Base-by-base conservation (phyloP, 2,888 invertebrate genomes). In the Nemapogon koenigi region DNA sequence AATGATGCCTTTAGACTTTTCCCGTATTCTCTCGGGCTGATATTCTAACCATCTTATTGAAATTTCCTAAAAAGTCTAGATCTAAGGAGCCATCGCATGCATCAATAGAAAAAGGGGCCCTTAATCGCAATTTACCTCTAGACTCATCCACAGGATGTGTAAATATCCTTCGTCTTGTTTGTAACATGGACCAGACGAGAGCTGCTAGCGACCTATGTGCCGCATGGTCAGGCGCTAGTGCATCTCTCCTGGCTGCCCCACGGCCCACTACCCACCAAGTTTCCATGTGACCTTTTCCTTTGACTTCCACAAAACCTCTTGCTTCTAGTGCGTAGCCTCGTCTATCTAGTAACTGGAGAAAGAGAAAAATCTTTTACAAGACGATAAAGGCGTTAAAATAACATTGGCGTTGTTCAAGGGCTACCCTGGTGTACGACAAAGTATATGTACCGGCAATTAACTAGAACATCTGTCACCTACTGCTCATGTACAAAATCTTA, bases 201-300 rank as follows among this genome's bases (percentile, higher is more conserved):
- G 91, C 91, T 10, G 92, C 91, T 47, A 94, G 84, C 30, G 71
- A 64, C 52, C 89, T 89, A 87, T 84, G 31, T 87, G 73, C 47
- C 86, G 75, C 45, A 81, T 81, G 28, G 71, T 19, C 80, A 70
- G 25, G 76, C 62, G 17, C 76, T 67, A 45, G 81, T 73, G 37
- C 83, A 8, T 83, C 33, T 71, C 16, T 69, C 62, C 7, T 78
- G 66, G 44, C 82, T 75, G 39, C 83, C 81, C 28, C 89, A 31
- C 85, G 83, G 13, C 89, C 89, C 35, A 85, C 68, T 37, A 97
- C 91, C 73, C 91, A 95, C 72, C 89, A 95, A n/a, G 96, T 97
- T 64, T 93, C 90, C 96, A 97, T 96, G 47, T 88, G 86, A 0
- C 97, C 97, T 67, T 97, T 97, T 42, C 97, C 97, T 62, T 97